Base-by-base conservation (phyloP, 2,797 vertebrate genomes). In the Selene dorsalis region DNA sequence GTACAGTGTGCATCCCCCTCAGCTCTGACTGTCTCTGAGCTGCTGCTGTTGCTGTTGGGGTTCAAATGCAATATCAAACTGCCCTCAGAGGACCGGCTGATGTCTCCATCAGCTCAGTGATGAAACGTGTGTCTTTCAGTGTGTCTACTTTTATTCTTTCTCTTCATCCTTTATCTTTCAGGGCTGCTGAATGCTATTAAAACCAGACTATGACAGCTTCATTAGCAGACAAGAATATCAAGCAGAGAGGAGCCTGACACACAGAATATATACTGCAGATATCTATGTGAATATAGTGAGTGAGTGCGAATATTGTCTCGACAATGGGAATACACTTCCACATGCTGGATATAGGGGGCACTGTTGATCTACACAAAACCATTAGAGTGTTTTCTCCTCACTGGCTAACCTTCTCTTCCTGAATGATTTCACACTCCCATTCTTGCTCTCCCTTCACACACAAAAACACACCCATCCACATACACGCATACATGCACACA, bases 371-470 rank as follows among this genome's bases (percentile, higher is more conserved):
- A 58, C n/a, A 70, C 16, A 32, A 82, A 30, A 18, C 0, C 24
- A 35, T 30, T 0, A 26, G 12, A 59, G 59, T 72, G 35, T 55
- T 22, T 11, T 73, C 18, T 79, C n/a, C 56, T 80, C 77, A 52
- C 61, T 82, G 79, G 70, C 79, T 5, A 20, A 70, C 71, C 69
- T 52, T 75, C 28, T 48, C 35, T 17, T 78, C 45, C 70, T 75
- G 13, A 91, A 88, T 83, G 75, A 88, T 83, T 87, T 84, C 83
- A 85, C 70, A 73, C 74, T 79, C 48, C 66, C 56, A 41, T 82
- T 75, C 64, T 82, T 30, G 12, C 17, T 65, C 75, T 82, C 26
- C 16, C 16, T 64, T 73, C 57, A 55, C 76, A 68, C 77, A 82
- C 60, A 77, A 52, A 82, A 57, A 39, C 72, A 71, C 71, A 50